Evolutionary conservation across 2,888 invertebrate species (phyloP), one percentile per base, ranked within the genome.

Genomic region (Dyspetes luteomarginatus): DNA sequence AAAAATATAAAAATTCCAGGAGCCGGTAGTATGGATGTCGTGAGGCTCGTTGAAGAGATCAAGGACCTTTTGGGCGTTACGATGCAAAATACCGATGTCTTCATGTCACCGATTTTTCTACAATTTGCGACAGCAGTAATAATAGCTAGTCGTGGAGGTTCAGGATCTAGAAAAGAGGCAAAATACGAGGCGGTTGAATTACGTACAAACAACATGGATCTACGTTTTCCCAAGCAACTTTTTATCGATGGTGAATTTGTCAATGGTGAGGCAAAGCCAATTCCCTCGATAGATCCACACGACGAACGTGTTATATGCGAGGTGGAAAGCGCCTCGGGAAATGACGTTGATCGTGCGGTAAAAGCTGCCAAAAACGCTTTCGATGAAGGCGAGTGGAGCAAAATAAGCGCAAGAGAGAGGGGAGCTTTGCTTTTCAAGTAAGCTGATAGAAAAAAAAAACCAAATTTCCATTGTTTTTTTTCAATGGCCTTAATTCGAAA

Each of bases 21-120:
- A 9, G 99, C 97, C n/a, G 97, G 98, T 0, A 98, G 98, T 4
- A 99, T 99, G 98, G 99, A 99, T 91, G 98, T 99, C 1, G 98
- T 98, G 0, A 93, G 97, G 86, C 91, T 99, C 65, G 96, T 99
- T 0, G 99, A 99, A 92, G 98, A 99, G 93, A 94, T 98, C 0
- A 97, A 97, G 90, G 97, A 97, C 82, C 93, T 95, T 41, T 94
- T 96, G 5, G 94, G 94, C 82, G 92, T 98, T 0, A 95, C 95
- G 64, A 90, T 99, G 7, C 96, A 97, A 88, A 98, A 98, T 89
- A 97, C 97, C 88, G 96, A 97, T 85, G 96, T 99, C 0, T 99
- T 98, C 90, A 97, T 98, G 97, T 96, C 97, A 5, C 97, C 98
- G 0, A 95, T 95, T 0, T 98, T 98, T 88, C 94, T 94, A 58